Evolutionary conservation across 1,140 invertebrate species (phyloP).

Genomic region (Ruditapes philippinarum): DNA sequence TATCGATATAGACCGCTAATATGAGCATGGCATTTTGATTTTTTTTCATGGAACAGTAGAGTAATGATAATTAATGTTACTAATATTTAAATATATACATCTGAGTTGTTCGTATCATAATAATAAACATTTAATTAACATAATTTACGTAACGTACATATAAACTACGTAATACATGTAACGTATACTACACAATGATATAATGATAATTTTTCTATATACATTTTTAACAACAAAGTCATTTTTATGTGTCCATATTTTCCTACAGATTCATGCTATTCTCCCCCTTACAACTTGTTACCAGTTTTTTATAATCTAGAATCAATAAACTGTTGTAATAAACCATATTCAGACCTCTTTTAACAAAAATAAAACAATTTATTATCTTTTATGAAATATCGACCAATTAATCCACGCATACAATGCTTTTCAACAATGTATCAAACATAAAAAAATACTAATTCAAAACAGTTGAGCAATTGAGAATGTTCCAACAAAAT

Average conservation of each 20-base stretch:
- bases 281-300: no score
- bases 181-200: slow-evolving; percentile 38
- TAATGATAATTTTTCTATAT: slow-evolving; percentile 33
- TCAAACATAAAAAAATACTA: neutral
- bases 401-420: neutral
- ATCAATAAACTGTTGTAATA: no score
- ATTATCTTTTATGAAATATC: no score
- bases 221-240: neutral
- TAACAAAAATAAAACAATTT: no score
- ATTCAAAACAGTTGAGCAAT: slow-evolving; percentile 10
- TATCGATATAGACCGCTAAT: no score
- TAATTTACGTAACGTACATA: slow-evolving; percentile 30
- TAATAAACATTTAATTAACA: neutral
- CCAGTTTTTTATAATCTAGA: no score
- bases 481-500: neutral
- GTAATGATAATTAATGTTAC: neutral
- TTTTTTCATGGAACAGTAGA: slow-evolving; percentile 35
- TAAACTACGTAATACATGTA: slow-evolving; percentile 28
- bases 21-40: slow-evolving; percentile 38
- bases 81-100: slow-evolving; percentile 49
- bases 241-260: neutral
- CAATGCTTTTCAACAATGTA: neutral
- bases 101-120: slow-evolving; percentile 2
- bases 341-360: no score
- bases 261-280: no score